These are phyloP conservation scores for Cettia cetti DNA, from an alignment of 2,113 vertebrate genomes.

Conservation along the genomic window DNA sequence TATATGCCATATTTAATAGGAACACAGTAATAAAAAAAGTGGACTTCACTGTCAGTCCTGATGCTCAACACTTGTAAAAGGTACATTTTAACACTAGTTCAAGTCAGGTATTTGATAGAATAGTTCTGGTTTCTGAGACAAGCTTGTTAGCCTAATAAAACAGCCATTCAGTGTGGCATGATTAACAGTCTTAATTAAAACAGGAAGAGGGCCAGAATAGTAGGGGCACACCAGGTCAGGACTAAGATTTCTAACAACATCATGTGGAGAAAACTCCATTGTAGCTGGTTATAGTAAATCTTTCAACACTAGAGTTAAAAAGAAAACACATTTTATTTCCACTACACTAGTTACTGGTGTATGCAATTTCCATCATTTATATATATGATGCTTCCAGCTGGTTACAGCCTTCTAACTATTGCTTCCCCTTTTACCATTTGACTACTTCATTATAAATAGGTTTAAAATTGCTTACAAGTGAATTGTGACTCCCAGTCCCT, in stretches of 20 bases:
- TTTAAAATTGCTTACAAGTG: conserved; percentile 81
- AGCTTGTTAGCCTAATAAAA: background rate
- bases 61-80: background rate
- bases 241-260: background rate
- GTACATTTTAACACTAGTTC: background rate
- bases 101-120: background rate
- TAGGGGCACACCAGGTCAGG: conserved; percentile 13
- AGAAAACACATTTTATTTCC: background rate
- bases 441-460: background rate
- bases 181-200: conserved; percentile 28
- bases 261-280: background rate
- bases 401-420: background rate
- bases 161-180: background rate
- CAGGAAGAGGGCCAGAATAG: conserved; percentile 1
- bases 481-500: conserved; percentile 96
- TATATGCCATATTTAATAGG: background rate
- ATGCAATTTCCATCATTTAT: background rate
- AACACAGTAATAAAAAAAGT: background rate
- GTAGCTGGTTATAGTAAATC: background rate
- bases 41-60: background rate
- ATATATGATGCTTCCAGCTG: background rate
- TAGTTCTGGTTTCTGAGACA: background rate
- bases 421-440: background rate
- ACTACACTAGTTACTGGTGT: background rate
- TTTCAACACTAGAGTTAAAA: background rate